Evolutionary conservation across 2,797 vertebrate genomes (phyloP).

Genomic region (Phataginus tetradactyla): DNA sequence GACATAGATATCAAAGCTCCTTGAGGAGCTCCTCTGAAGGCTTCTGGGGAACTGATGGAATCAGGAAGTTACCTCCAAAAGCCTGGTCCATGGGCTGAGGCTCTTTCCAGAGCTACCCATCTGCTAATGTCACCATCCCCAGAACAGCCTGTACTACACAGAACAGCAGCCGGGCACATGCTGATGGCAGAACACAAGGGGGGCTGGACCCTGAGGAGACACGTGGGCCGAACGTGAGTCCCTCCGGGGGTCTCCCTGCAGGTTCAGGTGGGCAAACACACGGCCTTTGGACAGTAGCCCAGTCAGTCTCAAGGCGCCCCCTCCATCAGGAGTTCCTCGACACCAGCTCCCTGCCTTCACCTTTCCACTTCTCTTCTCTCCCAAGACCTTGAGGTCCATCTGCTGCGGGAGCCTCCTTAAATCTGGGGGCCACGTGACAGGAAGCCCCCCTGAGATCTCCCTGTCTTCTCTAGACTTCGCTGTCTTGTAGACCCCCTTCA

Average conservation of each 20-base stretch:
- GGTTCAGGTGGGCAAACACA: rapidly evolving
- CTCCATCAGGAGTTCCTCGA: background rate
- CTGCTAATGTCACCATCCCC: background rate
- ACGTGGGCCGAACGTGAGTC: background rate
- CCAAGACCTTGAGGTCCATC: background rate
- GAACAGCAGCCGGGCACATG: background rate
- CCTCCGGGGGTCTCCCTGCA: background rate
- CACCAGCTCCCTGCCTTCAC: background rate
- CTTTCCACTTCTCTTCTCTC: background rate
- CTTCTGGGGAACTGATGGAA: background rate
- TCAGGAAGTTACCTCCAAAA: background rate
- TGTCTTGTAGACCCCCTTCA: background rate
- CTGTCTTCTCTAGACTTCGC: background rate
- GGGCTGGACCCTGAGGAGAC: background rate
- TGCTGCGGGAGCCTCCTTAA: background rate
- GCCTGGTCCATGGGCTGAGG: background rate
- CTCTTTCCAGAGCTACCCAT: background rate
- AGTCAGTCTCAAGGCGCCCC: background rate
- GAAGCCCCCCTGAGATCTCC: background rate
- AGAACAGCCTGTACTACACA: background rate
- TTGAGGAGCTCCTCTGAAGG: background rate
- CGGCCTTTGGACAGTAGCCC: background rate
- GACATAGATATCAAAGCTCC: background rate
- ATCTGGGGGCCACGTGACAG: background rate
- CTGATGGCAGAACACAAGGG: background rate